phyloP scores from a whole-genome alignment of 1,140 invertebrate genomes.

The Hetaerina americana region DNA sequence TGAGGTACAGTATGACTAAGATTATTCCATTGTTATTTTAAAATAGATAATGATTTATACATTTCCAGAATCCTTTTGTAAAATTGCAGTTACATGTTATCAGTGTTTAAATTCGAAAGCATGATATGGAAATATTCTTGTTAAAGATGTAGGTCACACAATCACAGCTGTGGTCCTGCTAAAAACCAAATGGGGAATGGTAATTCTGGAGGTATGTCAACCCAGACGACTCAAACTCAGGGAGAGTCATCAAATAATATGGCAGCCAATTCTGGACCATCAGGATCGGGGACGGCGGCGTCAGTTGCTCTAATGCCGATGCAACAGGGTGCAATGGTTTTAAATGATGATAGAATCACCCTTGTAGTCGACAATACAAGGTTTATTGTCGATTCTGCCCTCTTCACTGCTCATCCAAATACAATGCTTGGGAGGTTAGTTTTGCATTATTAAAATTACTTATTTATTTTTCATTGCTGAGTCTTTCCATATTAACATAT shows the following conservation, averaged over 20 bases:
- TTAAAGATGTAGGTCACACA: not conserved
- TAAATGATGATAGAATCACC: slow-evolving; percentile 64
- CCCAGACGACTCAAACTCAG: not conserved
- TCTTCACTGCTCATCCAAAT: slow-evolving; percentile 83
- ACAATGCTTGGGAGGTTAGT: slow-evolving; percentile 72
- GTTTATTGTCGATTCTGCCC: slow-evolving; percentile 78
- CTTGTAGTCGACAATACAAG: slow-evolving; percentile 88
- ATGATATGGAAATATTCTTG: too few relatives aligned
- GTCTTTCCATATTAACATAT: not conserved
- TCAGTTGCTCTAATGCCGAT: not conserved
- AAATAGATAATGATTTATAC: too few relatives aligned
- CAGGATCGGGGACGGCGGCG: not conserved
- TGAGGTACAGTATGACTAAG: not conserved
- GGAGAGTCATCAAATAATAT: not conserved
- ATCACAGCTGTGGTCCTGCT: not conserved
- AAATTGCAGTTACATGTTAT: too few relatives aligned
- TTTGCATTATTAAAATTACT: too few relatives aligned
- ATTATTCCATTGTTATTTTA: not conserved
- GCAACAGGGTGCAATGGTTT: not conserved
- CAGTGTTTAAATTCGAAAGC: too few relatives aligned
- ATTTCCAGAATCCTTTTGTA: too few relatives aligned
- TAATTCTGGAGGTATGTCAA: not conserved
- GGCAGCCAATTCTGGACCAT: not conserved
- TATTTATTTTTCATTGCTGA: not conserved
- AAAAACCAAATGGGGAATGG: not conserved